A percentile compares a stretch with the other conserved stretches of the same genome.
Evolutionary conservation across 23 tunicate species (phyloP).

Genomic region (Clavelina lepadiformis): DNA sequence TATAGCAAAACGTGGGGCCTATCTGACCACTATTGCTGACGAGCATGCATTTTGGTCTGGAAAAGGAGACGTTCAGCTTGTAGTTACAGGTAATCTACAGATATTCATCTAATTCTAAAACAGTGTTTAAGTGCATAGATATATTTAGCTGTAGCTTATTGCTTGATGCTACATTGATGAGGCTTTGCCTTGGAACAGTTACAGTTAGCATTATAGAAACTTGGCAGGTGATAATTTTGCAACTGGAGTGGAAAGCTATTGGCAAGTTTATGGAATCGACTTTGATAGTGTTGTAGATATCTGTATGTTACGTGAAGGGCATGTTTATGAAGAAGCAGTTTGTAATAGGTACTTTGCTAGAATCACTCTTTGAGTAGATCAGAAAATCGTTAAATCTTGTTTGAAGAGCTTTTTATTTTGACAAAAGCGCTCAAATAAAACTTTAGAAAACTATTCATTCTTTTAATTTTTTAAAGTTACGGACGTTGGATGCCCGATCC

Average conservation of each 20-base stretch:
- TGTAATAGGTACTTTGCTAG: slow-evolving; percentile 36
- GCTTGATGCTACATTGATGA: no score
- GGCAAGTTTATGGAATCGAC: slow-evolving; percentile 31
- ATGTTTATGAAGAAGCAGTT: slow-evolving; percentile 29
- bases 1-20: slow-evolving; percentile 26
- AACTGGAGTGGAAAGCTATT: slow-evolving; percentile 34
- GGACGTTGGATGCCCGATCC: slow-evolving; percentile 79
- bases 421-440: no score
- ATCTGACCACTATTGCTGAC: slow-evolving; percentile 35
- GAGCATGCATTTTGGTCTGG: slow-evolving; percentile 38
- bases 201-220: no score
- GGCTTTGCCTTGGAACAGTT: no score
- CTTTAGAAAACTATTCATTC: no score
- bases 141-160: no score
- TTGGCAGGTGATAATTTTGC: slow-evolving; percentile 27
- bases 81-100: slow-evolving; percentile 74
- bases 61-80: slow-evolving; percentile 7
- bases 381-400: no score
- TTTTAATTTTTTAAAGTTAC: slow-evolving; percentile 19
- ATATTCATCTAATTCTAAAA: no score
- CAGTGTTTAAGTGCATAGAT: no score
- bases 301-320: slow-evolving; percentile 59
- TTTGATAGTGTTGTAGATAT: slow-evolving; percentile 15
- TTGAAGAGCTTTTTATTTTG: no score
- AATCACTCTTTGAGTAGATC: not conserved